Evolutionary conservation across 2,797 vertebrate genomes (phyloP).

Genomic region (Falco biarmicus): DNA sequence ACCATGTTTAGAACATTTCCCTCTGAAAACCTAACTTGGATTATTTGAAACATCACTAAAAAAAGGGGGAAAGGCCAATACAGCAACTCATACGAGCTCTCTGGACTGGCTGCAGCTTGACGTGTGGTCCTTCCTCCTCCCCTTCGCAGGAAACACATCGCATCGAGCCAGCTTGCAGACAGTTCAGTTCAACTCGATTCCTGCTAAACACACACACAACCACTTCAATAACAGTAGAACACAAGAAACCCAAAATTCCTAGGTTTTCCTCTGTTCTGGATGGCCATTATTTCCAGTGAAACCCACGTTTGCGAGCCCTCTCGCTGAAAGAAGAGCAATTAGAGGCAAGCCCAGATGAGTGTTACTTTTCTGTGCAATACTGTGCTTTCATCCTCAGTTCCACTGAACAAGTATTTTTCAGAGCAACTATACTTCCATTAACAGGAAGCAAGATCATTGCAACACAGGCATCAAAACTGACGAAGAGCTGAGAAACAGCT

Average conservation of each 20-base stretch:
- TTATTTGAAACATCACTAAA: neutral
- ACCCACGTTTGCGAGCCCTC: neutral
- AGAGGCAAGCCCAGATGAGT: neutral
- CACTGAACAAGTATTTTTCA: neutral
- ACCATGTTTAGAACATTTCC: neutral
- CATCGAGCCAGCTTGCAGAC: neutral
- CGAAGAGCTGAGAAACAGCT: neutral
- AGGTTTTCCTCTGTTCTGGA: neutral
- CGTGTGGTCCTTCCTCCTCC: neutral
- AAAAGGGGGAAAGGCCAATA: neutral
- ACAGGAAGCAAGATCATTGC: neutral
- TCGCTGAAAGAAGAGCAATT: neutral
- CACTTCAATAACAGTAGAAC: neutral
- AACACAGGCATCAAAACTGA: neutral
- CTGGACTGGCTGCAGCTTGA: neutral
- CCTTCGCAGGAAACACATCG: neutral
- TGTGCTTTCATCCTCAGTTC: neutral
- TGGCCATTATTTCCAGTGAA: neutral
- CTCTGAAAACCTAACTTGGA: neutral
- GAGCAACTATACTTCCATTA: neutral
- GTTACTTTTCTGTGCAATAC: neutral
- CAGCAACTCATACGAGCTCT: neutral
- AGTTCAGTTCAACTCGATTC: neutral
- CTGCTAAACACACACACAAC: neutral
- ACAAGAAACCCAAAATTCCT: neutral